These are phyloP conservation scores for Gallirallus australis DNA, from an alignment of 2,797 vertebrate genomes.

Conservation along the genomic window DNA sequence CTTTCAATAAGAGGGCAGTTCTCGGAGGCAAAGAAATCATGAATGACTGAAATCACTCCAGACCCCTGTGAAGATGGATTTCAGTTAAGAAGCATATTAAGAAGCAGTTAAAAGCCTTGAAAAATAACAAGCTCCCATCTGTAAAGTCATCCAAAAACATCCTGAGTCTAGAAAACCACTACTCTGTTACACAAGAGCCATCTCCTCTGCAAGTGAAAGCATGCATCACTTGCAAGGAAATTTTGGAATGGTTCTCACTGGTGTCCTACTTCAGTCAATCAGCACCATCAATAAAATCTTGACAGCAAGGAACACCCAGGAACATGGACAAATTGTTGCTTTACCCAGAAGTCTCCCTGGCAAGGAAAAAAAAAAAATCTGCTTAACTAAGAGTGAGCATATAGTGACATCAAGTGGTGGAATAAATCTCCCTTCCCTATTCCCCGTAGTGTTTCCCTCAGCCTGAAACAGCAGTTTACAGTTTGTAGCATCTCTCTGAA, in stretches of 20 bases:
- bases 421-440: not conserved
- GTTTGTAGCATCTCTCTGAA: not conserved
- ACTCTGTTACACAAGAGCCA: not conserved
- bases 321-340: not conserved
- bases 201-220: not conserved
- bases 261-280: not conserved
- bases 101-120: not conserved
- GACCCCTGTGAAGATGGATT: not conserved
- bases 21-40: not conserved
- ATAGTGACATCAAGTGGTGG: constrained; percentile 22
- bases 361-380: not conserved
- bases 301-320: not conserved
- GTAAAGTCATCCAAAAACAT: not conserved
- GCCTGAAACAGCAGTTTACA: not conserved
- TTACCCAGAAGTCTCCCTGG: not conserved
- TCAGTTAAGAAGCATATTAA: not conserved
- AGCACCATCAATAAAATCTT: not conserved
- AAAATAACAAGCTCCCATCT: not conserved
- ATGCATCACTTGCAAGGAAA: not conserved
- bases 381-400: not conserved
- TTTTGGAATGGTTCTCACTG: not conserved
- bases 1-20: not conserved
- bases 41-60: not conserved
- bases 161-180: not conserved
- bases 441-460: not conserved